These are phyloP conservation scores for Nasonia longicornis DNA, from an alignment of 1,140 invertebrate species.

Conservation along the genomic window DNA sequence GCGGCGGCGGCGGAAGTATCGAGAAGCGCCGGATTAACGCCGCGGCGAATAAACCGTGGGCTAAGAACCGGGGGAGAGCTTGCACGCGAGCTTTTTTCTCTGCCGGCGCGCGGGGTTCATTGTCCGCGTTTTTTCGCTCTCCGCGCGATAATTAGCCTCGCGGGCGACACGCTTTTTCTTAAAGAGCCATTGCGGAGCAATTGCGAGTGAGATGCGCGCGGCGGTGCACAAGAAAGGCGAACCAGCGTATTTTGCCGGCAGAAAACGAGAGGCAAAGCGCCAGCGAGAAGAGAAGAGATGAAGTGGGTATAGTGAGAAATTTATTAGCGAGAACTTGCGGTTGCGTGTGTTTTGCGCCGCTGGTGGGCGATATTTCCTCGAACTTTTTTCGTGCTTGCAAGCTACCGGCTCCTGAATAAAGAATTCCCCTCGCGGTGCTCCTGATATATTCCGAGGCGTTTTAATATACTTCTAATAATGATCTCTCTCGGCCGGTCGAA, in stretches of 20 bases:
- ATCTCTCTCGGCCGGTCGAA: neutral
- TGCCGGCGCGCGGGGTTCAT: neutral
- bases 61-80: neutral
- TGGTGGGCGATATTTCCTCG: conserved; percentile 33
- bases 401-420: neutral
- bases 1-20: neutral
- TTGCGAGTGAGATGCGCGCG: conserved; percentile 12
- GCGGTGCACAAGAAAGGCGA: neutral
- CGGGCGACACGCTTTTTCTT: neutral
- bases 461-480: neutral
- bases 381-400: conserved; percentile 1
- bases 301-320: conserved; percentile 29
- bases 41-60: neutral
- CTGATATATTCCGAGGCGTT: conserved; percentile 2
- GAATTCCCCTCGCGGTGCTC: neutral
- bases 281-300: conserved; percentile 13
- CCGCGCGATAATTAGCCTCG: conserved; percentile 23
- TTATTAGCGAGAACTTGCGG: conserved; percentile 50
- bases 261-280: conserved; percentile 18
- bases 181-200: neutral
- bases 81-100: neutral
- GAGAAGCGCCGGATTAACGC: conserved; percentile 10
- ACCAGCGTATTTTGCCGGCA: conserved; percentile 10
- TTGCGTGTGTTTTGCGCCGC: conserved; percentile 49
- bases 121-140: neutral